Conservation (phyloP, 2,113 vertebrate species). For the Trematocara unimaculatum region DNA sequence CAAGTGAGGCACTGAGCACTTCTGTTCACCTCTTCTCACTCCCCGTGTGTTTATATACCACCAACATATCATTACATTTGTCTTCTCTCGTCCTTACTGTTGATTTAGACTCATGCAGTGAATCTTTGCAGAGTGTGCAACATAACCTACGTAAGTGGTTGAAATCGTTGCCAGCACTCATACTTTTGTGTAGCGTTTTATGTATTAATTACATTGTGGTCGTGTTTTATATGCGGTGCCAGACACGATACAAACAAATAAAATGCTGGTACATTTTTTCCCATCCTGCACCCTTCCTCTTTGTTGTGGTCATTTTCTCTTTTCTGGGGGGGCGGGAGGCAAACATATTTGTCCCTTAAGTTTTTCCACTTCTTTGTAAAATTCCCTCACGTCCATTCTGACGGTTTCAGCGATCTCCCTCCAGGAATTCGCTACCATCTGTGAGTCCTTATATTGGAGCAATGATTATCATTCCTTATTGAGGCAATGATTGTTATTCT, state of each 20-base stretch:
- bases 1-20: not conserved
- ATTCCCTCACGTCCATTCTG: not conserved
- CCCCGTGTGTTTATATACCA: fast-evolving
- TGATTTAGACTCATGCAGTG: fast-evolving
- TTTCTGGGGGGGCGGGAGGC: not conserved
- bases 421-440: not conserved
- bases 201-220: not conserved
- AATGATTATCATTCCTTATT: not conserved
- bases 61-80: not conserved
- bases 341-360: not conserved
- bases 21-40: fast-evolving
- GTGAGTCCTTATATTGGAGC: not conserved
- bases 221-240: not conserved
- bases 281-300: fast-evolving
- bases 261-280: not conserved
- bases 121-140: not conserved
- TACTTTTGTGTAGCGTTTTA: not conserved
- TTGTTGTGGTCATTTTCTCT: not conserved
- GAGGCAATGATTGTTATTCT: not conserved
- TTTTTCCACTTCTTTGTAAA: not conserved
- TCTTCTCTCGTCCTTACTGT: fast-evolving
- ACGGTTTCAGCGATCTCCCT: not conserved
- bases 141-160: not conserved
- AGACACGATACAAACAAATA: not conserved
- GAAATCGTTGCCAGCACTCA: not conserved